Evolutionary conservation across 2,888 invertebrate species (phyloP).

Genomic region (Drosophila kambysellisi): DNA sequence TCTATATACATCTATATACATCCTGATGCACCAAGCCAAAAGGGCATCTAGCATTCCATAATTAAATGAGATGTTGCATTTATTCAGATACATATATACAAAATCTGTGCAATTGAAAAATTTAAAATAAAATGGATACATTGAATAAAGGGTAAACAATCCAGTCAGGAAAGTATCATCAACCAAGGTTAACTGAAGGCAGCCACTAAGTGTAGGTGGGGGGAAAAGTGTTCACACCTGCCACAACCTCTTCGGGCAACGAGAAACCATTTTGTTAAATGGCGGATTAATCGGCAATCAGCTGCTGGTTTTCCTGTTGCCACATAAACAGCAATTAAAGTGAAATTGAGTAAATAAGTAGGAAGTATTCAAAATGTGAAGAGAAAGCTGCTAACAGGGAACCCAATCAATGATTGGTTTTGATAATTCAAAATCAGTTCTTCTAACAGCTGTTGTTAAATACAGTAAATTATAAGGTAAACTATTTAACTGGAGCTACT

Average conservation of each 20-base stretch:
- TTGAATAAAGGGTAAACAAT: too few relatives aligned
- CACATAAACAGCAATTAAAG: slow-evolving; percentile 3
- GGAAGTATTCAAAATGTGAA: neutral
- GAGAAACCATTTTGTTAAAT: slow-evolving; percentile 10
- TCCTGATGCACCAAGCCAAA: neutral
- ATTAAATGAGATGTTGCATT: neutral
- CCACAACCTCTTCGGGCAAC: neutral
- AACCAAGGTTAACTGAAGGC: neutral
- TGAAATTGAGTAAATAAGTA: neutral
- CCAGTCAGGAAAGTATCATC: neutral
- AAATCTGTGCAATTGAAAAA: neutral
- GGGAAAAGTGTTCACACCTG: neutral
- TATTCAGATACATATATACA: neutral
- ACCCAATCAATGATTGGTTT: neutral
- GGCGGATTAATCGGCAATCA: slow-evolving; percentile 20
- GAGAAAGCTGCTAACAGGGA: neutral
- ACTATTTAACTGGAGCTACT: neutral
- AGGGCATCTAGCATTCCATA: neutral
- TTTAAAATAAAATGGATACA: neutral
- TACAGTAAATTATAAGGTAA: neutral
- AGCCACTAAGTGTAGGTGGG: neutral
- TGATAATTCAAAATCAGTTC: neutral
- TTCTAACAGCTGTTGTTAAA: neutral
- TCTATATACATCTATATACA: neutral
- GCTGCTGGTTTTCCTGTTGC: slow-evolving; percentile 3